Evolutionary conservation across 2,888 invertebrate species (phyloP), one percentile per base, ranked within the genome.

Genomic region (Hypsopygia costalis): DNA sequence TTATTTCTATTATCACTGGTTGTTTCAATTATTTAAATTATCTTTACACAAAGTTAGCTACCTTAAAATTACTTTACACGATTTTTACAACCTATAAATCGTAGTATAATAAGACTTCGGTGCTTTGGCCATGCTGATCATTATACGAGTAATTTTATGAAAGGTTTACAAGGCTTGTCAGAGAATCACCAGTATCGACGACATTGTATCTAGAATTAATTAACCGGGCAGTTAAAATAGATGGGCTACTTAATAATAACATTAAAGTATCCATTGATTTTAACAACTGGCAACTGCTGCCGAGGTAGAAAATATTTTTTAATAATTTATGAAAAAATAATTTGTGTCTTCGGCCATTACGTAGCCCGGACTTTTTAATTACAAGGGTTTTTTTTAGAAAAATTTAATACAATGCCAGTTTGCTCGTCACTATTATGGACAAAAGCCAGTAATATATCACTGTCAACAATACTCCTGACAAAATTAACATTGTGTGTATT

Each of bases 1-100:
- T 86, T 88, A 88, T 62, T 58, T 62, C 87, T 88, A 88, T 68
- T 88, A 88, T 88, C 88, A 88, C 88, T 83, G 79, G 85, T 81
- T 74, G 80, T 85, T 81, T 64, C 31, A 16, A 21, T 59, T 53
- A 70, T 74, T 81, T 67, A 70, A 58, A 55, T 62, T 78, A 76
- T 63, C 62, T 72, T 62, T 74, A 73, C 72, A 77, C 52, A 57
- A 64, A 58, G 62, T 51, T 55, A 55, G 35, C 44, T 60, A 62
- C 44, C 59, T 59, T 61, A 60, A 49, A 65, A 59, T 68, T 65
- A 66, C 74, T 79, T 62, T 85, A 85, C 82, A 85, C 55, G 61
- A 63, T 69, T 69, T 75, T 70, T 81, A 82, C 76, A 83, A 81
- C 75, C 76, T 81, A 81, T 72, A 66, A 60, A 75, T 69, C 59